Evolutionary conservation across 2,888 invertebrate genomes (phyloP).

Genomic region (Lymantria monacha): DNA sequence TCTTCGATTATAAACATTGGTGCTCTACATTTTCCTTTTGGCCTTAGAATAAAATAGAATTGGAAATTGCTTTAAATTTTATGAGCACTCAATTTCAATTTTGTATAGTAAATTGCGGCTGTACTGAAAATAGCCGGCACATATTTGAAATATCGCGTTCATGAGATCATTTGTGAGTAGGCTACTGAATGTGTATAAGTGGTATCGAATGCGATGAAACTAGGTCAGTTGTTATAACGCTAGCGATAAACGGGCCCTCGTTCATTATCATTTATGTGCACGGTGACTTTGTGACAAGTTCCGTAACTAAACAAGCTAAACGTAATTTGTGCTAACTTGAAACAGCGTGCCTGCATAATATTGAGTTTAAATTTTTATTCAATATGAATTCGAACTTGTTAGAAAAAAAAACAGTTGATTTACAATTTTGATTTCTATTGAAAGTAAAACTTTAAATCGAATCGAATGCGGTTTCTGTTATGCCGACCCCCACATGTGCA

Average conservation of each 20-base stretch:
- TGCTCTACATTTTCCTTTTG: slow-evolving; percentile 38
- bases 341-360: slow-evolving; percentile 1
- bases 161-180: slow-evolving; percentile 51
- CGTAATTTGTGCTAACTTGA: slow-evolving; percentile 11
- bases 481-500: neutral
- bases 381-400: neutral
- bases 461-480: neutral
- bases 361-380: neutral
- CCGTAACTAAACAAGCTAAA: slow-evolving; percentile 19
- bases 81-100: slow-evolving; percentile 44
- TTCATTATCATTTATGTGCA: slow-evolving; percentile 71
- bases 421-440: neutral
- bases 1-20: slow-evolving; percentile 21
- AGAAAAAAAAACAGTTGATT: neutral
- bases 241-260: slow-evolving; percentile 73
- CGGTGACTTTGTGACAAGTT: slow-evolving; percentile 11
- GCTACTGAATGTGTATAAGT: slow-evolving; percentile 49
- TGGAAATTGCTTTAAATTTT: slow-evolving; percentile 34
- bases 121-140: slow-evolving; percentile 45
- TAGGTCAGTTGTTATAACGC: slow-evolving; percentile 77
- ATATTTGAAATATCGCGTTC: slow-evolving; percentile 50
- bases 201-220: slow-evolving; percentile 70
- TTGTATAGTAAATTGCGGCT: slow-evolving; percentile 34
- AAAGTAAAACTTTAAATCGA: neutral
- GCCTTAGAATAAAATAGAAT: slow-evolving; percentile 46